phyloP scores from a whole-genome alignment of 2,797 vertebrate genomes.

The Spea hammondii region DNA sequence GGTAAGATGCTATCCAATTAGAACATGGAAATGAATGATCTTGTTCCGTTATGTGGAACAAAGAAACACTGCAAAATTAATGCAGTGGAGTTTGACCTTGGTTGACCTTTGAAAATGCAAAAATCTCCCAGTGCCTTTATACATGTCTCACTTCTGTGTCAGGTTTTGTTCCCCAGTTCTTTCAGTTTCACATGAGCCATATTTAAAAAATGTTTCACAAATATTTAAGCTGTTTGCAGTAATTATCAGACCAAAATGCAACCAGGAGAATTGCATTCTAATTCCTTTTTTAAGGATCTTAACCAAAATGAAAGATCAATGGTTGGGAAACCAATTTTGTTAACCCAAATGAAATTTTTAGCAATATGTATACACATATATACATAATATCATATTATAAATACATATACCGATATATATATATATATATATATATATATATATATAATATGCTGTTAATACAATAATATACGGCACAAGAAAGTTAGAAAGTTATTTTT shows the following conservation, averaged over 20 bases:
- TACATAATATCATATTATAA: neutral
- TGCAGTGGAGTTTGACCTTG: conserved; percentile 69
- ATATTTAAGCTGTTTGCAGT: conserved; percentile 64
- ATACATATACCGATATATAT: no score
- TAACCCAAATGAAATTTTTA: neutral
- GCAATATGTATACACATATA: neutral
- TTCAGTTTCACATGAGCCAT: conserved; percentile 35
- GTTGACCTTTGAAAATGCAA: conserved; percentile 64
- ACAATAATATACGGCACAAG: no score
- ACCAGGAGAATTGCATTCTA: conserved; percentile 30
- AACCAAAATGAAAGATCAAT: neutral
- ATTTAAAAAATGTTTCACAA: conserved; percentile 70
- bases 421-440: no score
- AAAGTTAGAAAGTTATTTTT: no score
- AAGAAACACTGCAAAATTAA: conserved; percentile 74
- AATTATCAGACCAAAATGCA: conserved; percentile 53
- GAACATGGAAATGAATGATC: conserved; percentile 80
- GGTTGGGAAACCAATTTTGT: conserved; percentile 1
- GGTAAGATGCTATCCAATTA: conserved; percentile 70
- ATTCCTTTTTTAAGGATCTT: conserved; percentile 8
- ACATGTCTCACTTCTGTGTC: conserved; percentile 56
- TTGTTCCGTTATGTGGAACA: conserved; percentile 73
- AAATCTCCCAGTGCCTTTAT: conserved; percentile 70
- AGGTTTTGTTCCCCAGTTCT: conserved; percentile 60
- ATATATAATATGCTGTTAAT: no score